phyloP scores from a whole-genome alignment of 2,797 vertebrate species.

The Falco rusticolus region DNA sequence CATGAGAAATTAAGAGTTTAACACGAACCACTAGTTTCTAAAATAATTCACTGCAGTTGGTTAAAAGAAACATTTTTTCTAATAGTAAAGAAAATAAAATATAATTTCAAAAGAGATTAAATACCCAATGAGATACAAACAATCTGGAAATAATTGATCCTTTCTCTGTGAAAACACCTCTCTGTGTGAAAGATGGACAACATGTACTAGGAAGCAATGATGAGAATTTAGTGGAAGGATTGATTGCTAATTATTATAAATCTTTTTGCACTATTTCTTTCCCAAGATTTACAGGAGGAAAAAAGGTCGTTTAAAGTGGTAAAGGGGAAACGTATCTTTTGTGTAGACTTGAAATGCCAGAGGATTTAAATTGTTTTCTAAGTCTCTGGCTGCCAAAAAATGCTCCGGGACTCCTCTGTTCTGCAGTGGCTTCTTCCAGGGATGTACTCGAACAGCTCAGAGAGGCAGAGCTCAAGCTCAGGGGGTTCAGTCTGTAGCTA shows the following conservation, averaged over 20 bases:
- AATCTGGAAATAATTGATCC: background rate
- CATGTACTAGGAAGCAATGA: background rate
- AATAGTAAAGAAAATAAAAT: background rate
- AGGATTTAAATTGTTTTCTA: background rate
- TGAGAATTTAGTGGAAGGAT: background rate
- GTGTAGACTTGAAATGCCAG: background rate
- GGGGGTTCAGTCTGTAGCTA: background rate
- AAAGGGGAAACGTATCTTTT: background rate
- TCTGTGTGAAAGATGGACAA: background rate
- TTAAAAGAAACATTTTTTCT: background rate
- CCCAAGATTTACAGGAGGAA: background rate
- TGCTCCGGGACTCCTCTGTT: background rate
- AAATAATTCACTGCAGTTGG: background rate
- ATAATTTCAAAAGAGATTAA: background rate
- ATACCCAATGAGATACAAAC: background rate
- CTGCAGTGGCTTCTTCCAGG: background rate
- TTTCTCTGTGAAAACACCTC: background rate
- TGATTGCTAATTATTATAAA: background rate
- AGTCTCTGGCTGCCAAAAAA: background rate
- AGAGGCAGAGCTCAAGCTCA: background rate
- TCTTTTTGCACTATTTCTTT: background rate
- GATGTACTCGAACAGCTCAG: background rate
- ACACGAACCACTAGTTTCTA: background rate
- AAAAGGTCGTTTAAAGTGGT: too few relatives aligned
- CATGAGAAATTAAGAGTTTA: background rate